Conservation (phyloP, 2,113 vertebrate genomes). For the Panthera uncia region DNA sequence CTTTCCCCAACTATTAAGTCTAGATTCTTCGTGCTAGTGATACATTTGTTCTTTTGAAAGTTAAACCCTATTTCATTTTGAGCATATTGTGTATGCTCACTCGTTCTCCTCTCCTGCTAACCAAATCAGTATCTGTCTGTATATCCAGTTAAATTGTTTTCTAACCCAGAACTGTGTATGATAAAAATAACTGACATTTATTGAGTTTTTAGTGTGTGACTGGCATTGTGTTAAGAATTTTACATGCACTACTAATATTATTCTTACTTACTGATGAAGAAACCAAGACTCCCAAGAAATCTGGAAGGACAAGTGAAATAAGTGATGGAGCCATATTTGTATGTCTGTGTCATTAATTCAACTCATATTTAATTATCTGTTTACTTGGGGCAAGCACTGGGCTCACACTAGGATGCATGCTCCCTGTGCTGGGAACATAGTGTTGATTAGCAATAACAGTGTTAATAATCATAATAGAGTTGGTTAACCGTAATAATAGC, state of each 20-base stretch:
- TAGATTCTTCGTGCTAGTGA: neutral
- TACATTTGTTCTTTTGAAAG: neutral
- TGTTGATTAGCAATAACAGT: neutral
- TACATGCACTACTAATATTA: neutral
- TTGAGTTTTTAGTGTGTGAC: neutral
- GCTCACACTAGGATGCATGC: no score
- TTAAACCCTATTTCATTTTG: neutral
- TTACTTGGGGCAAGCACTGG: neutral
- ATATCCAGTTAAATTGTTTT: constrained; percentile 13
- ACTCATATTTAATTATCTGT: neutral
- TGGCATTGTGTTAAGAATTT: neutral
- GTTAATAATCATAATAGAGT: neutral
- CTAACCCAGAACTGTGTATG: neutral
- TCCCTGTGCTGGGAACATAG: neutral
- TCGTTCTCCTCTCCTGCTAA: neutral
- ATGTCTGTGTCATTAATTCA: neutral
- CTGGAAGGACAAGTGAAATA: neutral
- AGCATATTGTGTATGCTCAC: neutral
- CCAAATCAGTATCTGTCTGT: neutral
- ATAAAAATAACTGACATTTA: neutral
- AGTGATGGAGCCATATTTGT: neutral
- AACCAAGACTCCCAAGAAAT: neutral
- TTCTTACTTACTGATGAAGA: constrained; percentile 17
- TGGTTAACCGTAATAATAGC: neutral
- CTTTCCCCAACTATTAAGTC: neutral